A percentile compares a stretch with the other conserved stretches of the same genome.
phyloP scores from a whole-genome alignment of 2,113 vertebrate species.

The Cichladusa arquata region DNA sequence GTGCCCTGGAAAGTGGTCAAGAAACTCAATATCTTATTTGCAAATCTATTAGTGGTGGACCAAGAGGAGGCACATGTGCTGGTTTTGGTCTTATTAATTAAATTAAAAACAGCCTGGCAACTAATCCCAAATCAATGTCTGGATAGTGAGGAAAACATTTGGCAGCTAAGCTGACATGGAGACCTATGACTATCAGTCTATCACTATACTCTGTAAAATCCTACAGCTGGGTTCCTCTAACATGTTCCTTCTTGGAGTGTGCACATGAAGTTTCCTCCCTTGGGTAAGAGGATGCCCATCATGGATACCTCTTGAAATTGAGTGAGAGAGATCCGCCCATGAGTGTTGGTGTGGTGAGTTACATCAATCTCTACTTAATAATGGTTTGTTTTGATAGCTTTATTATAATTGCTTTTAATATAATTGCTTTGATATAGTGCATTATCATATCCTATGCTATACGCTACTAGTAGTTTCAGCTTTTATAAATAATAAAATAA shows the following conservation, averaged over 20 bases:
- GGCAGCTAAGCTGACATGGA: not conserved
- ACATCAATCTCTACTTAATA: not conserved
- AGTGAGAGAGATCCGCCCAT: not conserved
- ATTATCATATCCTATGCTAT: not conserved
- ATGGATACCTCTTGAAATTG: rapidly evolving
- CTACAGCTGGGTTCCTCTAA: not conserved
- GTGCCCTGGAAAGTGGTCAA: not conserved
- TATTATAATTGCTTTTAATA: not conserved
- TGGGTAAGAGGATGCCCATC: not conserved
- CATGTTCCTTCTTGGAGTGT: not conserved
- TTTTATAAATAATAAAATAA: not conserved
- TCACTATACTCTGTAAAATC: not conserved
- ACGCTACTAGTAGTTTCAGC: not conserved
- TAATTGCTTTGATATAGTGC: not conserved
- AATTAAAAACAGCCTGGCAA: not conserved
- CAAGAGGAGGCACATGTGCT: rapidly evolving
- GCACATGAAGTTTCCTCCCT: not conserved
- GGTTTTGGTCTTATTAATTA: not conserved
- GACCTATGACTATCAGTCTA: not conserved
- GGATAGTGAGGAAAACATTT: not conserved
- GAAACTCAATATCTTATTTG: not conserved
- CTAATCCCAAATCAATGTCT: not conserved
- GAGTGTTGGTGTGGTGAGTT: not conserved
- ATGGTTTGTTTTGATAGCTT: not conserved
- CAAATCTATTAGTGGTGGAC: not conserved